These are phyloP conservation scores for Zaprionus capensis DNA, from an alignment of 1,140 invertebrate genomes.

Conservation along the genomic window DNA sequence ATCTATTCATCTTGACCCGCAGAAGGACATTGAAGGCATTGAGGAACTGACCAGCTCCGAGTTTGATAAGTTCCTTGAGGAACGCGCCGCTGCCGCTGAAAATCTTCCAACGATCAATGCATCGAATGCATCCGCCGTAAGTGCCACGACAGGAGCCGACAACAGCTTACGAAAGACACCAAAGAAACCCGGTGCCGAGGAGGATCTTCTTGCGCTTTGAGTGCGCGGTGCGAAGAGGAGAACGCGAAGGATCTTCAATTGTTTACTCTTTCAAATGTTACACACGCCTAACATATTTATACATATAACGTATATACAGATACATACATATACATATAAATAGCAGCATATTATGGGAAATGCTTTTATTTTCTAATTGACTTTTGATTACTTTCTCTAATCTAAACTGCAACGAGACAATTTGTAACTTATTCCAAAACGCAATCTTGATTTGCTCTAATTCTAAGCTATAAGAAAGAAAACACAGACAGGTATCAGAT, in stretches of 20 bases:
- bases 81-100: constrained; percentile 93
- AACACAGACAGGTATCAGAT: constrained; percentile 22
- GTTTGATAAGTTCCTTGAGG: constrained; percentile 96
- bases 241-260: constrained; percentile 43
- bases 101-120: constrained; percentile 85
- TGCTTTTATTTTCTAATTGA: constrained; percentile 49
- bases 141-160: constrained; percentile 54
- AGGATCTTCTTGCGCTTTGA: constrained; percentile 78
- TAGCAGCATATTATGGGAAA: constrained; percentile 74
- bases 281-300: constrained; percentile 68
- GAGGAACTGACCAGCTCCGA: constrained; percentile 94
- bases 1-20: constrained; percentile 7
- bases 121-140: constrained; percentile 62
- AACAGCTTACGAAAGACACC: constrained; percentile 75
- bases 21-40: constrained; percentile 82
- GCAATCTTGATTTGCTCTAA: constrained; percentile 69
- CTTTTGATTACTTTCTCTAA: constrained; percentile 17
- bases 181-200: constrained; percentile 77
- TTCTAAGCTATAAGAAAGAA: constrained; percentile 55
- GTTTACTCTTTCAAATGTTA: constrained; percentile 78
- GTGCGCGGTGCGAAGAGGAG: constrained; percentile 32
- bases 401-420: constrained; percentile 60
- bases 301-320: constrained; percentile 59
- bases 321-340: constrained; percentile 58
- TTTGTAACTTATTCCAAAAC: constrained; percentile 75